phyloP scores from a whole-genome alignment of 2,113 vertebrate species.

The Atractosteus spatula region DNA sequence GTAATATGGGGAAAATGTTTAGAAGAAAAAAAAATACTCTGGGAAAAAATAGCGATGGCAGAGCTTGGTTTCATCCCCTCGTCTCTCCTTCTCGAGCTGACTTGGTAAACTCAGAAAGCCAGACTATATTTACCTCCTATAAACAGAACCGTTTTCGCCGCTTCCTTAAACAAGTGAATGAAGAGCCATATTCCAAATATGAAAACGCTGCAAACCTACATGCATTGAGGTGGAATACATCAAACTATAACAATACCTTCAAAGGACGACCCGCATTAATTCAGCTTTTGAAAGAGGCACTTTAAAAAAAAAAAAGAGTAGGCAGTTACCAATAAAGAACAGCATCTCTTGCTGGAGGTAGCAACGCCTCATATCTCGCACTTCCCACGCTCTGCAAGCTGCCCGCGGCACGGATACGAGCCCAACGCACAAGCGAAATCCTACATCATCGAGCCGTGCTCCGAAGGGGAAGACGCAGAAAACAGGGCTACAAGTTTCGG shows the following conservation, averaged over 20 bases:
- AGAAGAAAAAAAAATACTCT: no score
- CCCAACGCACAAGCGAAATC: constrained; percentile 30
- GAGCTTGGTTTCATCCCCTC: no score
- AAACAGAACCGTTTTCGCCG: no score
- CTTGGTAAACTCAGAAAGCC: no score
- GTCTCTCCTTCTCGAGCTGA: no score
- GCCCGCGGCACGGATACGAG: constrained; percentile 26
- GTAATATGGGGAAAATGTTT: no score
- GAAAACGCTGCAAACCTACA: neutral
- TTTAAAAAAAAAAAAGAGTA: neutral
- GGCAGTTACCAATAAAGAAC: constrained; percentile 2
- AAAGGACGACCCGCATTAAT: constrained; percentile 54
- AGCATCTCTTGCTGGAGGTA: constrained; percentile 34
- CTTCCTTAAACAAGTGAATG: constrained; percentile 24
- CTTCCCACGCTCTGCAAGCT: constrained; percentile 40
- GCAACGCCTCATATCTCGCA: constrained; percentile 32
- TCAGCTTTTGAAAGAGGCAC: constrained; percentile 27
- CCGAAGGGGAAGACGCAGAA: constrained; percentile 26
- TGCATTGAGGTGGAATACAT: constrained; percentile 42
- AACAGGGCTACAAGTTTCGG: neutral
- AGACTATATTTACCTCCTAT: no score
- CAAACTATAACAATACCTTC: constrained; percentile 62
- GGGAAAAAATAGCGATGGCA: no score
- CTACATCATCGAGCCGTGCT: constrained; percentile 34
- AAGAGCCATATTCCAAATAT: constrained; percentile 32